Evolutionary conservation across 1,140 invertebrate species (phyloP), one percentile per base, ranked within the genome.

Genomic region (Archegozetes longisetosus): DNA sequence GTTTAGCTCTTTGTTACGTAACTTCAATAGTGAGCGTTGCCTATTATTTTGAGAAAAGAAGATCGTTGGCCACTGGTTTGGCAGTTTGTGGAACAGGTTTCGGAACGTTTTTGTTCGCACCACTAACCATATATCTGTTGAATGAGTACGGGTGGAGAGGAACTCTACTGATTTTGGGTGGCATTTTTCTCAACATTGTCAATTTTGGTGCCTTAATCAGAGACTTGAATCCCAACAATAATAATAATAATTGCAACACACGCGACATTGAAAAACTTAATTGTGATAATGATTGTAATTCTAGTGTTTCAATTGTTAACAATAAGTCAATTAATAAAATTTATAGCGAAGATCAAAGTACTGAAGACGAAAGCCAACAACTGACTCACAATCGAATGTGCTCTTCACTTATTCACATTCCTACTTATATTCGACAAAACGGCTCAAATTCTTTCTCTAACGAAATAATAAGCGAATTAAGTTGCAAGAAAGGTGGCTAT

Each of bases 11-110:
- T 12, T 74, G 74, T 61, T 77, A 76, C 66, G 87, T 93, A 1
- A 84, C 88, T 1, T 85, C 86, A 0, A 85, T 89, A 1, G 91
- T 96, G 0, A 89, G 91, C 64, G 91, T 97, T 2, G 89, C 91
- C 1, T 93, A 92, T 69, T 97, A 95, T 70, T 97, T 97, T 70
- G 91, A 96, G 66, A 86, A 86, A 66, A 84, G 81, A 67, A 74
- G 91, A 53, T 92, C 89, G 0, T 79, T 96, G 49, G 92, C 92
- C 0, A 96, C 90, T 0, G 92, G 92, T 0, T 76, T 96, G 24
- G 86, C 89, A 0, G 88, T 93, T 1, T 91, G 88, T 68, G 89
- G 89, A 0, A 88, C 85, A 66, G 75, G 76, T 24, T 69, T 78
- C 3, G 88, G 90, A 1, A 93, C 89, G 0, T 91, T 94, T 69